phyloP scores from a whole-genome alignment of 1,140 invertebrate species.

The Tribolium madens region DNA sequence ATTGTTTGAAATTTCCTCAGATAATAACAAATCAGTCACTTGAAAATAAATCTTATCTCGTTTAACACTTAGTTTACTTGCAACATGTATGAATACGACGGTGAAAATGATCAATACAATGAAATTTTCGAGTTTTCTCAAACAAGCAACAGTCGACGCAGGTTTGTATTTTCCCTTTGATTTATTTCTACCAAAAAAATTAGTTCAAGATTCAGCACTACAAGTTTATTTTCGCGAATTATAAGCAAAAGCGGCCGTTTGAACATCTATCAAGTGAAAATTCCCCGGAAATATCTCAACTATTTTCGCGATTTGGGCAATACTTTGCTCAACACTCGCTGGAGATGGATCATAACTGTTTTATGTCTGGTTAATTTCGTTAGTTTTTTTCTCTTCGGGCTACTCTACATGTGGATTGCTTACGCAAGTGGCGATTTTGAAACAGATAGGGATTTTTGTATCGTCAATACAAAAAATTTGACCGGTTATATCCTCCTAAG shows the following conservation, averaged over 20 bases:
- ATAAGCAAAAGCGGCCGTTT: constrained; percentile 56
- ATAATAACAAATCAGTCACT: neutral
- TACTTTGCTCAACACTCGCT: constrained; percentile 72
- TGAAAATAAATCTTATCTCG: neutral
- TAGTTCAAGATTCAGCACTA: constrained; percentile 12
- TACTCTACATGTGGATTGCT: constrained; percentile 58
- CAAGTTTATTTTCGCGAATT: constrained; percentile 41
- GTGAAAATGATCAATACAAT: neutral
- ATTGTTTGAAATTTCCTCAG: too few relatives aligned
- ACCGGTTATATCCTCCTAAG: constrained; percentile 59
- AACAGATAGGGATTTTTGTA: constrained; percentile 45
- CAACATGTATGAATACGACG: neutral
- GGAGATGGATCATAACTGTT: constrained; percentile 72
- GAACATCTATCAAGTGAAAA: constrained; percentile 53
- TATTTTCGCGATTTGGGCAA: constrained; percentile 73
- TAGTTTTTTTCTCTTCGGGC: constrained; percentile 56
- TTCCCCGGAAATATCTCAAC: constrained; percentile 60
- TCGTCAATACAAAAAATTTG: constrained; percentile 54
- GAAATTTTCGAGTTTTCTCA: neutral
- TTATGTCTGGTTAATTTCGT: constrained; percentile 63
- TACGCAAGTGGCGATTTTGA: constrained; percentile 56
- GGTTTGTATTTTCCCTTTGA: neutral
- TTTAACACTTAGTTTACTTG: neutral
- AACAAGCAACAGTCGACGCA: neutral
- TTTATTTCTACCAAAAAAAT: neutral